Evolutionary conservation across 2,888 invertebrate species (phyloP).

Genomic region (Pyrrhia umbra): DNA sequence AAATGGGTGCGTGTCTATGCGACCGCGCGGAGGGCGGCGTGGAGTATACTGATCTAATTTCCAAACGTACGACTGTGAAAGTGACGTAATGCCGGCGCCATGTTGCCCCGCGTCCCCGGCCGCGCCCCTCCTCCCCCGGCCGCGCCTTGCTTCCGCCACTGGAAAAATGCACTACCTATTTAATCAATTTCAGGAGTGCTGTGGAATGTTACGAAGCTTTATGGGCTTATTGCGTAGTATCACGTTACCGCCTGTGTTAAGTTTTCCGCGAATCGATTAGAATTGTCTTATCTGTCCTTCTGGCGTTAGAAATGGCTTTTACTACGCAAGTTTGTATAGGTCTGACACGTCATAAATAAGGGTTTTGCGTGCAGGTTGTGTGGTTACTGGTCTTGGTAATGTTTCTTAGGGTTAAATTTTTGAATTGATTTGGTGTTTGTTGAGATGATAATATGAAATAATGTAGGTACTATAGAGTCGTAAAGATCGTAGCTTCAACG

Average conservation of each 20-base stretch:
- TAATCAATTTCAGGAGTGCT: constrained; percentile 80
- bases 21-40: constrained; percentile 73
- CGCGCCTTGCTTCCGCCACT: constrained; percentile 79
- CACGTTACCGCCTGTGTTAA: constrained; percentile 66
- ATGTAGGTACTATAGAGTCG: neutral
- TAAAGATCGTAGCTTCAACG: neutral
- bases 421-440: constrained; percentile 17
- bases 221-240: constrained; percentile 63
- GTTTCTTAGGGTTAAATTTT: constrained; percentile 26
- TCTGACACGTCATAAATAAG: constrained; percentile 55
- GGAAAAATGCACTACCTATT: constrained; percentile 81
- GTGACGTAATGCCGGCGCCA: constrained; percentile 88
- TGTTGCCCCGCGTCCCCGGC: constrained; percentile 76
- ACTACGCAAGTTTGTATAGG: constrained; percentile 49
- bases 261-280: constrained; percentile 68
- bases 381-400: constrained; percentile 33
- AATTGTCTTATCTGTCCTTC: constrained; percentile 56
- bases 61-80: constrained; percentile 84
- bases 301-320: constrained; percentile 56
- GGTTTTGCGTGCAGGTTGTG: constrained; percentile 51
- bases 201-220: constrained; percentile 72
- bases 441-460: neutral
- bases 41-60: constrained; percentile 88
- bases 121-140: constrained; percentile 70
- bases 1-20: constrained; percentile 54